Base-by-base conservation (phyloP, 1,140 invertebrate genomes). In the Marisa cornuarietis region DNA sequence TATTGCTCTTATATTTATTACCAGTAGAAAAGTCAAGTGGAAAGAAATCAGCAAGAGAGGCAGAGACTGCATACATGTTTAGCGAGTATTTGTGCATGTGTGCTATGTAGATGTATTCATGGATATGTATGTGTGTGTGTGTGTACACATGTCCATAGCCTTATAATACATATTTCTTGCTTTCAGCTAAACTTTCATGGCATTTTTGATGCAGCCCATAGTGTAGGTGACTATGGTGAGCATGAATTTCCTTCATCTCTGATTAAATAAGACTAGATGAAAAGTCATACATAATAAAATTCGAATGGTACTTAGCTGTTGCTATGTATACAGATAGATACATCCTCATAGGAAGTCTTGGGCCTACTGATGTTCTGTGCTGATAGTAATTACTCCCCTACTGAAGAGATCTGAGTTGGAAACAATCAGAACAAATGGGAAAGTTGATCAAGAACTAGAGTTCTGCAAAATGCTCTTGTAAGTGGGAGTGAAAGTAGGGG, bases 141-240 rank as follows among this genome's bases (percentile, higher is more conserved):
- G n/a, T 31, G 51, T 73, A 8, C 58, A 54, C 26, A 22, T 73
- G 71, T 73, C 10, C 26, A 26, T 73, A 54, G 24, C 20, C 20
- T 4, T 26, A 26, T 42, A 31, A 26, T 42, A 71, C 26, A 71
- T 4, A 71, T 18, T 31, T 71, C 31, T 42, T 42, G 31, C 31
- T 42, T 88, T 72, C 79, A 89, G 87, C 71, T 85, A 5, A 87
- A 90, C 82, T 90, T 85, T 72, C 88, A 90, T 86, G 87, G 88
- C 7, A 83, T 82, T n/a, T 90, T 84, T 80, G 69, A 52, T 10
- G 68, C 71, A 42, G 88, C 89, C 61, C 89, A 90, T 68, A 63
- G 42, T 52, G 83, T 78, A 71, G 89, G 85, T 66, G 89, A 90
- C 78, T 74, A 88, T 79, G 88, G 87, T 87, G 82, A 82, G 83